Conservation (phyloP, 2,113 vertebrate genomes). For the Scartelaos histophorus region DNA sequence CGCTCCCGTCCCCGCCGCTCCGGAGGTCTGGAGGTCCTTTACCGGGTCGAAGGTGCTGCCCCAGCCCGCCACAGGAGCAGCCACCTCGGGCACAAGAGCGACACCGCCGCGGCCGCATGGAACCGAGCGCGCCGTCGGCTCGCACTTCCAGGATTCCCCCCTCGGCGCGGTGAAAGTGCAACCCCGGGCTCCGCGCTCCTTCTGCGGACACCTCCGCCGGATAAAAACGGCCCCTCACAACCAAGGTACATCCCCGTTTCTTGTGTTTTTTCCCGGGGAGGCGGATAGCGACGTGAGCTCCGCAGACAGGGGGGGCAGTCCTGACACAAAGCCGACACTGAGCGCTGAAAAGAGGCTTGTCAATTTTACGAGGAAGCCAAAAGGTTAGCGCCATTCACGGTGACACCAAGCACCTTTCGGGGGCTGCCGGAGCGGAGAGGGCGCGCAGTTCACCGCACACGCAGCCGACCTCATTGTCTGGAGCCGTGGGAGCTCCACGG, state of each 20-base stretch:
- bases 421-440: conserved; percentile 21
- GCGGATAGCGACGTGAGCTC: neutral
- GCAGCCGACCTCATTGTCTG: conserved; percentile 41
- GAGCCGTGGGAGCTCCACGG: conserved; percentile 19
- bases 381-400: conserved; percentile 69
- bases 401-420: conserved; percentile 58
- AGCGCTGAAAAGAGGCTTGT: conserved; percentile 79
- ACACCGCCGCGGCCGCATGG: conserved; percentile 75
- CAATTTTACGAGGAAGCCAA: conserved; percentile 78
- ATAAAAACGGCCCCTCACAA: conserved; percentile 34
- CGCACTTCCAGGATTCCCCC: conserved; percentile 40
- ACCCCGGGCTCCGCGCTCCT: conserved; percentile 63
- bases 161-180: conserved; percentile 80
- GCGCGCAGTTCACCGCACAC: conserved; percentile 61
- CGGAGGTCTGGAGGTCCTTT: conserved; percentile 78
- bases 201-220: conserved; percentile 53
- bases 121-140: conserved; percentile 71
- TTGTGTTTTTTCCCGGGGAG: conserved; percentile 21
- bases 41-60: conserved; percentile 91
- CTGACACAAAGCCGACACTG: conserved; percentile 82
- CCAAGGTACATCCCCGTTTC: conserved; percentile 78
- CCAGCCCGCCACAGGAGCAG: conserved; percentile 76
- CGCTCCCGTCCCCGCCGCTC: conserved; percentile 47
- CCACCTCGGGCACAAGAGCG: conserved; percentile 48
- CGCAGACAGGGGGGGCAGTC: conserved; percentile 27